A percentile compares a stretch with the other conserved stretches of the same genome.
Evolutionary conservation across 23 tunicate genomes (phyloP).

Genomic region (Halocynthia aurantium): DNA sequence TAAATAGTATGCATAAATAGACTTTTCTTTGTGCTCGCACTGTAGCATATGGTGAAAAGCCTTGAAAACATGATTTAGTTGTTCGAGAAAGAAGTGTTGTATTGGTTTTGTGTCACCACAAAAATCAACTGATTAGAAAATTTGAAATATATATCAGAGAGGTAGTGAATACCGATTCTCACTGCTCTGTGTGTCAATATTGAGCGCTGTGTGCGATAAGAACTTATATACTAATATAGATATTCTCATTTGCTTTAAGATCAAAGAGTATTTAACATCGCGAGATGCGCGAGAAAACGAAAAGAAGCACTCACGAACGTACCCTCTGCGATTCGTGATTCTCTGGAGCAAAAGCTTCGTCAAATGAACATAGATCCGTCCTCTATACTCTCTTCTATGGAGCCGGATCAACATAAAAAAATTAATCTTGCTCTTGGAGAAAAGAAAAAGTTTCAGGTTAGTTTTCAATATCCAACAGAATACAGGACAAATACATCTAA

Average conservation of each 20-base stretch:
- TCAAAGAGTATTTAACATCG: conserved; percentile 41
- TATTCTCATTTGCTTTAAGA: conserved; percentile 19
- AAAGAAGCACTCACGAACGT: conserved; percentile 23
- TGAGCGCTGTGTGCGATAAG: no score
- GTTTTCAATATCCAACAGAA: not conserved
- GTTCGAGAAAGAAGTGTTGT: no score
- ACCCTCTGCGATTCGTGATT: conserved; percentile 30
- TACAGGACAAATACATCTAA: not conserved
- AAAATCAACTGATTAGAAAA: no score
- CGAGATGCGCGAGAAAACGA: conserved; percentile 30
- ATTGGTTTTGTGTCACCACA: no score
- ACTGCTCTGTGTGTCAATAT: no score
- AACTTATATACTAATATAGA: no score
- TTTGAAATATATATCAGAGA: no score
- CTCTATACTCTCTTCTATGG: conserved; percentile 22
- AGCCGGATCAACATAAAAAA: conserved; percentile 39
- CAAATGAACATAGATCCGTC: conserved; percentile 59
- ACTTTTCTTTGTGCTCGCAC: no score
- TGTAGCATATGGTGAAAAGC: no score
- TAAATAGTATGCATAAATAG: no score
- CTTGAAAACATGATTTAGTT: no score
- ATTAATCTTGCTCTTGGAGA: conserved; percentile 31
- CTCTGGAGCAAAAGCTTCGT: conserved; percentile 41
- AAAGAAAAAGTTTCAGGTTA: conserved; percentile 58
- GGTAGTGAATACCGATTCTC: no score